Evolutionary conservation across 53 echinoderm and acorn worm genomes (phyloP), one percentile per base, ranked within the genome.

Genomic region (Apostichopus leukothele): DNA sequence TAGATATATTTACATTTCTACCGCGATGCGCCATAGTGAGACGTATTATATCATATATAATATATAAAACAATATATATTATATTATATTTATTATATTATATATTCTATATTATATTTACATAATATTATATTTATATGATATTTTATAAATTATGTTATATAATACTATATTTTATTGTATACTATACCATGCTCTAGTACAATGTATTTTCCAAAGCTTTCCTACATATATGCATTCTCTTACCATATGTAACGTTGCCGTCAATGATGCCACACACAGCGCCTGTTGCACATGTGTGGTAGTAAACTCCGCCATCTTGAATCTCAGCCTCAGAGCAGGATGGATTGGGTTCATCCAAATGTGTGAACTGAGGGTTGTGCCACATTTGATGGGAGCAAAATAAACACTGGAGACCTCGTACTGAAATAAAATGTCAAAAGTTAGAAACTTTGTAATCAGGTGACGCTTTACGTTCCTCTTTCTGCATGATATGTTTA

Each of bases 301-400:
- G 77, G 50, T 76, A 76, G 12, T 76, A 76, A 26, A 76, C 51
- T 13, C 50, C 77, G 16, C 25, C 77, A 39, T 76, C 77, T 76
- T 76, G 50, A 21, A 76, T 25, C 10, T 76, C 77, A 76, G 26
- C 77, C 16, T 51, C 7, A 5, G 77, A 16, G 16, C 77, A 76
- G 7, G 77, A 39, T 22, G 77, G 77, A 50, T 76, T 76, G 9
- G 9, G 11, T 16, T 25, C 5, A 7, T 76, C 50, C 10, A 76
- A 39, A 13, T 76, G 11, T 9, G 77, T 52, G 25, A 7, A 76
- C 10, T 5, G 18, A 5, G 52, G 77, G 16, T 76, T 13, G 50
- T 76, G 25, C 12, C 0, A 6, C 14, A 51, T 4, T 39, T 76
- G 77, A 16, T 76, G 77, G 10, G 50, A 76, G 16, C 77, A 76